Percentiles rank a stretch among this genome's conserved stretches.
Conservation (phyloP, 1,140 invertebrate species). For the Oncopodura yosiiana region DNA sequence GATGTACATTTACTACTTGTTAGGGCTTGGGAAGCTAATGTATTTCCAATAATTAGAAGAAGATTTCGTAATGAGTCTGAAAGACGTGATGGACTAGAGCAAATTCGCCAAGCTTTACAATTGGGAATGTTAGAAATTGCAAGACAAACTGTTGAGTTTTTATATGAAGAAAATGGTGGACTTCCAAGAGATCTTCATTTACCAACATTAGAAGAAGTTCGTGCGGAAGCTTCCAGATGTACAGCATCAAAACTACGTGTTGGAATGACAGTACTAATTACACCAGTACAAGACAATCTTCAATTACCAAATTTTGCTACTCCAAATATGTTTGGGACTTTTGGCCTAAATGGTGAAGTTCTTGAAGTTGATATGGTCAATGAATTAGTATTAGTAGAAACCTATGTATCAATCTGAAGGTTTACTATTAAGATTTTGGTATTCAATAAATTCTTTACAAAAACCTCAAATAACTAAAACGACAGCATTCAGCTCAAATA, state of each 20-base stretch:
- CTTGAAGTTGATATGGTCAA: constrained; percentile 41
- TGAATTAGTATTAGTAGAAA: constrained; percentile 43
- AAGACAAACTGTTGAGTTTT: constrained; percentile 43
- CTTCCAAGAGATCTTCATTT: constrained; percentile 43
- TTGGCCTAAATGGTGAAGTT: constrained; percentile 41
- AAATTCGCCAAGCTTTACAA: constrained; percentile 42
- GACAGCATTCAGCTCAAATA: constrained; percentile 38
- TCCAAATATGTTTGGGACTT: constrained; percentile 41
- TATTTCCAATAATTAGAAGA: constrained; percentile 42
- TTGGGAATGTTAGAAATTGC: constrained; percentile 45
- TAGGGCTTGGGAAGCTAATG: constrained; percentile 43
- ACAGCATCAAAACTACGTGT: constrained; percentile 41
- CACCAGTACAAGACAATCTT: constrained; percentile 32
- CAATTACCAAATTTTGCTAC: constrained; percentile 40
- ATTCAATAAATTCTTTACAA: constrained; percentile 41
- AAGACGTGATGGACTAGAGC: constrained; percentile 43
- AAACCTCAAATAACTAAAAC: constrained; percentile 39
- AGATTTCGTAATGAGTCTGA: constrained; percentile 43
- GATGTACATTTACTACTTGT: constrained; percentile 42
- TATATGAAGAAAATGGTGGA: constrained; percentile 44
- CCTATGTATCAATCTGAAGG: constrained; percentile 42
- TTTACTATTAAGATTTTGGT: constrained; percentile 43
- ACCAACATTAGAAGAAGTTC: constrained; percentile 43
- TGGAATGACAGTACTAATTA: constrained; percentile 40
- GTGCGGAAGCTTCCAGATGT: constrained; percentile 41